Base-by-base conservation (phyloP, 2,888 invertebrate genomes). In the Zootermopsis nevadensis region DNA sequence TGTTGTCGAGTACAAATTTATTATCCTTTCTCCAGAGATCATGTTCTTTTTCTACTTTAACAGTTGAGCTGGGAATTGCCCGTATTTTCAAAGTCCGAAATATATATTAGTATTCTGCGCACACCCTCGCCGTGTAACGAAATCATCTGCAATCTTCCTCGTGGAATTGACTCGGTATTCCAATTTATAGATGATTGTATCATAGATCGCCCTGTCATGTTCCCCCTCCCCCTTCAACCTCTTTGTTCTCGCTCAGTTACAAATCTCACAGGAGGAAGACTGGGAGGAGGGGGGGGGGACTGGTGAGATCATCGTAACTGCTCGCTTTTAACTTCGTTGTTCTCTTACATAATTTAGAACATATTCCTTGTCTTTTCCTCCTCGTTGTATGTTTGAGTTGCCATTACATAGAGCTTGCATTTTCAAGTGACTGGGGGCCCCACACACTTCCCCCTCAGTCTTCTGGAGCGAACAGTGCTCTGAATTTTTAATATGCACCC, bases 181-280 rank as follows among this genome's bases (percentile, higher is more conserved):
- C 38, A 19, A n/a, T 74, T 74, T 74, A 74, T 74, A n/a, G 42
- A 8, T 74, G 74, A 74, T 42, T 74, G 42, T 42, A 74, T 74
- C 35, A 8, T 31, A 30, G 22, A 31, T 27, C 31, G 3, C 69
- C 31, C 69, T 15, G 31, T 42, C 38, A n/a, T 10, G 3, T 0
- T 7, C 42, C 38, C 74, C 10, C 38, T n/a, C n/a, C 42, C 27
- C 74, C n/a, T 24, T n/a, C 22, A 12, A 6, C 7, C 31, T 15
- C 42, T 74, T 74, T 74, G 74, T 42, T 42, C 27, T 30, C 38
- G 74, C 74, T 74, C n/a, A 74, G 12, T 60, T 60, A 12, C 12
- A 60, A 60, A n/a, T 60, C 55, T 55, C 55, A 3, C 6, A n/a
- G 60, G 8, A 15, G 27, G n/a, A 3, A 3, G 60, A 3, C n/a